Conservation (phyloP, 2,888 invertebrate species). For the Chymomyza fuscimana region DNA sequence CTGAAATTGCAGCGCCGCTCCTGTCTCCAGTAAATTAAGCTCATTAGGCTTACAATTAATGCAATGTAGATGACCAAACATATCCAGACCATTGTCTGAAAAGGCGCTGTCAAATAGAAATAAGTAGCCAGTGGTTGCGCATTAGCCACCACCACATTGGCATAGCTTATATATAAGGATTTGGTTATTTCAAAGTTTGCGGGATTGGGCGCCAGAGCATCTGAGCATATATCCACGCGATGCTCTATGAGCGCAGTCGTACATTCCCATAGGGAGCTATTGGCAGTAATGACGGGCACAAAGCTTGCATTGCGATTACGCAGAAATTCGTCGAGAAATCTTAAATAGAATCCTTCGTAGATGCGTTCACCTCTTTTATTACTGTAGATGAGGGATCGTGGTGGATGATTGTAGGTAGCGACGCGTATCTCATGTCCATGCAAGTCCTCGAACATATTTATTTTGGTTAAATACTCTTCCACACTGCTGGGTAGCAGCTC, state of each 20-base stretch:
- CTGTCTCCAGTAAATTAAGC: constrained; percentile 51
- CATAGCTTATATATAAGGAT: constrained; percentile 50
- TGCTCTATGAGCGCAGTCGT: constrained; percentile 9
- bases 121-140: constrained; percentile 49
- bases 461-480: constrained; percentile 16
- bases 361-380: constrained; percentile 25
- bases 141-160: constrained; percentile 54
- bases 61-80: constrained; percentile 45
- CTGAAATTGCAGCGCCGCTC: constrained; percentile 50
- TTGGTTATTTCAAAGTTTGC: constrained; percentile 32
- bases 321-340: constrained; percentile 44
- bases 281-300: constrained; percentile 37
- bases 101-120: constrained; percentile 50
- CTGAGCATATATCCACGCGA: constrained; percentile 45
- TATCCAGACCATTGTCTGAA: constrained; percentile 45
- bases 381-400: constrained; percentile 45
- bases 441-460: constrained; percentile 17
- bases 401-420: constrained; percentile 53
- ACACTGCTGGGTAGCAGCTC: constrained; percentile 22
- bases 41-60: constrained; percentile 52
- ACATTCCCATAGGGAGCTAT: constrained; percentile 47
- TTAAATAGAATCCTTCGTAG: constrained; percentile 54
- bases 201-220: constrained; percentile 45
- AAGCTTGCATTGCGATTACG: constrained; percentile 45
- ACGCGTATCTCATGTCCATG: constrained; percentile 45